Evolutionary conservation across 1,140 invertebrate species (phyloP), one percentile per base, ranked within the genome.

Genomic region (Megathymus violae): DNA sequence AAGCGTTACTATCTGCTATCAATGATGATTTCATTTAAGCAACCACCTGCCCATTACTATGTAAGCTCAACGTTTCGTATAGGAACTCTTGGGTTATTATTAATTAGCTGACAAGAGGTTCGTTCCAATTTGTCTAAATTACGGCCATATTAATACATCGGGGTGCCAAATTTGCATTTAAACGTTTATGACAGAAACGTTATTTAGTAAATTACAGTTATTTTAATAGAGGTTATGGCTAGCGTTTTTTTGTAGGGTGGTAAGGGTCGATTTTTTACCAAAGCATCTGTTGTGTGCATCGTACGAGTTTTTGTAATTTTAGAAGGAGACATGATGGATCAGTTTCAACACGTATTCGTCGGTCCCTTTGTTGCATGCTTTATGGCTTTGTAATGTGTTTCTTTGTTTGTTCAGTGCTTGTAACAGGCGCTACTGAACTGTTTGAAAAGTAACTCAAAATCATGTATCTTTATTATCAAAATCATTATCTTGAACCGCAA

Each of bases 281-380:
- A 88, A 87, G 85, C 88, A 90, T 90, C 88, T 90, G 88, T 90
- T 90, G 83, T 88, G 77, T 87, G 72, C 65, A 80, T 80, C 78
- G 77, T 82, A 84, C 80, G 83, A 83, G 81, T 85, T 86, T 90
- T 88, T 88, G 82, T 88, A 87, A 87, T 90, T 88, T 88, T 80
- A 89, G 88, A 90, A 90, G 86, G 85, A 88, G 86, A 89, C 88
- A 88, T 89, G 88, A 90, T 89, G 86, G 86, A 90, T 90, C 88
- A 89, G 88, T 89, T 89, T 90, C 88, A 90, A 90, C 88, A 87
- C 86, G 78, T 88, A 88, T 76, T 81, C 75, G 85, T 80, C 88
- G 88, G 88, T 78, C 71, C 76, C 84, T 90, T 90, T 90, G 88
- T 88, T 84, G 84, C 70, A 76, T 76, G 80, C 72, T 90, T 90